phyloP scores from a whole-genome alignment of 2,888 invertebrate genomes.

The Holacanthella duospinosa region DNA sequence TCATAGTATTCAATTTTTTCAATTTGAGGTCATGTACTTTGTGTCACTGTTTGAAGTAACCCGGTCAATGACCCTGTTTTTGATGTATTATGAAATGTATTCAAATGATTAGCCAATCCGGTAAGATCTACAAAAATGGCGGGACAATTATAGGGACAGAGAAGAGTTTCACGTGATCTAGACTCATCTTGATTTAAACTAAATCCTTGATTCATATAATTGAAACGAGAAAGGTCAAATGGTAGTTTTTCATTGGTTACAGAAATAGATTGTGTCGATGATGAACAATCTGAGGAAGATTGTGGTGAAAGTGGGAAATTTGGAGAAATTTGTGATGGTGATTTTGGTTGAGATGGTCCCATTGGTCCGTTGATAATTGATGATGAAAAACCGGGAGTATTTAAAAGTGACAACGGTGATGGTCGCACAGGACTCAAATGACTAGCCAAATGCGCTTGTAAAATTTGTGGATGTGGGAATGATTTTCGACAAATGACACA shows the following conservation, averaged over 20 bases:
- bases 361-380: not conserved
- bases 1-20: not conserved
- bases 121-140: not conserved
- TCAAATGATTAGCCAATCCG: not conserved
- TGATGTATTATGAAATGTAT: not conserved
- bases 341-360: not conserved
- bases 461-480: slow-evolving; percentile 30
- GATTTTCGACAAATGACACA: slow-evolving; percentile 34
- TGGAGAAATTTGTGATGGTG: slow-evolving; percentile 2
- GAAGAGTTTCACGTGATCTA: no score
- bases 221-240: no score
- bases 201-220: not conserved
- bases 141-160: not conserved
- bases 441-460: slow-evolving; percentile 32
- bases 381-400: not conserved
- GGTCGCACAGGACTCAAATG: slow-evolving; percentile 24
- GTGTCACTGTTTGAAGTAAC: not conserved
- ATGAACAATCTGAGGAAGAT: slow-evolving; percentile 13
- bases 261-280: not conserved
- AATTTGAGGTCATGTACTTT: not conserved
- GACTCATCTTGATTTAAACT: not conserved
- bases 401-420: slow-evolving; percentile 12
- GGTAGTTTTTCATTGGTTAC: not conserved
- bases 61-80: not conserved
- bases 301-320: slow-evolving; percentile 19